Base-by-base conservation (phyloP, 64 coral and sea anemone species). In the Cladopsammia gracilis region DNA sequence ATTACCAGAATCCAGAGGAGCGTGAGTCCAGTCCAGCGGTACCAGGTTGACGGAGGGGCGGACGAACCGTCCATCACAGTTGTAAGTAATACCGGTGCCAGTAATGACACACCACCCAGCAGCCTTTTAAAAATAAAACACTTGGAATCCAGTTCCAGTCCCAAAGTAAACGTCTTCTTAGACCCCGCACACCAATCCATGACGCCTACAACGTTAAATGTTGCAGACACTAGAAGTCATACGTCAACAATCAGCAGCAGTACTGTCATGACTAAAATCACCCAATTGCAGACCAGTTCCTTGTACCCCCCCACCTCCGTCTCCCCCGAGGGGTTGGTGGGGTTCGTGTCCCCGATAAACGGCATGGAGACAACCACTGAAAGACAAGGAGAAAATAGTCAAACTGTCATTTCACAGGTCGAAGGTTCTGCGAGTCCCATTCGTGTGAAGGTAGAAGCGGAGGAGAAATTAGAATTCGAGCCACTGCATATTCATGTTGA, bases 1-100 rank as follows among this genome's bases (percentile, higher is more conserved):
- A 72, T 82, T 52, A 93, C 91, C 5, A 61, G 91, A 75, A 93
- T 93, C 25, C 91, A 93, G 60, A 76, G 82, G n/a, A 87, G 91
- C 68, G 58, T 72, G 50, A 93, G 82, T 58, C 91, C 91, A 70
- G 16, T 76, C 46, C 74, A 76, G 20, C 59, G 79, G 44, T 47
- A 66, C 44, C 66, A 78, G 49, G 82, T 93, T 16, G 91, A 87
- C 47, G 10, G 44, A 84, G 80, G 59, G 26, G 26, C 26, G 48
- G 80, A 67, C 20, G 62, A 84, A 22, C 62, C 61, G 44, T 66
- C 80, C 3, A 67, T 84, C 47, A 84, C 80, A 67, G 43, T 84
- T 68, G 80, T 84, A 84, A 84, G 80, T 84, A 84, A 68, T 84
- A 48, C 48, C 18, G 62, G 80, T 66, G 58, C 47, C 14, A 50